These are phyloP conservation scores for Atta cephalotes DNA, from an alignment of 1,140 invertebrate genomes.

Conservation along the genomic window DNA sequence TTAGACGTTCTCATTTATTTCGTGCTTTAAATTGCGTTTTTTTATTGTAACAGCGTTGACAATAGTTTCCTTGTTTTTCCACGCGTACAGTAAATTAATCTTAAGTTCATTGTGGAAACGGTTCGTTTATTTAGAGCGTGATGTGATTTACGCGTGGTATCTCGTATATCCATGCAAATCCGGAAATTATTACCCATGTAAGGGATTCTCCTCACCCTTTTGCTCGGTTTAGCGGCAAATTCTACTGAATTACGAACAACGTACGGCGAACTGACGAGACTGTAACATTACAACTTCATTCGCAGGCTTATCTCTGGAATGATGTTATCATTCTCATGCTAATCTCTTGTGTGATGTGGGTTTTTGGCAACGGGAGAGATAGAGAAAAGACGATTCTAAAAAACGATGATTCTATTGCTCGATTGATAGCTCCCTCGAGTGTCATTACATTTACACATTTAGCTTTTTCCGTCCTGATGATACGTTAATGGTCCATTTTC, in stretches of 20 bases:
- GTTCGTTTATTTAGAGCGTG: slow-evolving; percentile 17
- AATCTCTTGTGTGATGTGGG: neutral
- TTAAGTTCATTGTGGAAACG: slow-evolving; percentile 6
- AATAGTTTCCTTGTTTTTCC: neutral
- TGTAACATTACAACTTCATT: slow-evolving; percentile 39
- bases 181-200: slow-evolving; percentile 55
- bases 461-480: neutral
- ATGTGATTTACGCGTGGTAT: slow-evolving; percentile 25
- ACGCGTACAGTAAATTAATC: slow-evolving; percentile 17
- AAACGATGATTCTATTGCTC: neutral
- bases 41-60: neutral
- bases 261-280: neutral
- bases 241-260: slow-evolving; percentile 48
- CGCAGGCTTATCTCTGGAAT: slow-evolving; percentile 1
- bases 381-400: neutral
- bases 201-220: slow-evolving; percentile 32
- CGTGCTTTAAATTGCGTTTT: neutral
- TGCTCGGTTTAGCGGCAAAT: slow-evolving; percentile 40
- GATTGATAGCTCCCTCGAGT: slow-evolving; percentile 10
- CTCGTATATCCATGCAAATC: slow-evolving; percentile 42
- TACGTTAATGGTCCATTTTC: neutral
- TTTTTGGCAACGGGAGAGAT: slow-evolving; percentile 11
- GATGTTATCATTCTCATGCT: slow-evolving; percentile 2
- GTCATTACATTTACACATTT: slow-evolving; percentile 18
- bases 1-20: neutral